Evolutionary conservation across 2,797 vertebrate species (phyloP).

Genomic region (Rhincodon typus): DNA sequence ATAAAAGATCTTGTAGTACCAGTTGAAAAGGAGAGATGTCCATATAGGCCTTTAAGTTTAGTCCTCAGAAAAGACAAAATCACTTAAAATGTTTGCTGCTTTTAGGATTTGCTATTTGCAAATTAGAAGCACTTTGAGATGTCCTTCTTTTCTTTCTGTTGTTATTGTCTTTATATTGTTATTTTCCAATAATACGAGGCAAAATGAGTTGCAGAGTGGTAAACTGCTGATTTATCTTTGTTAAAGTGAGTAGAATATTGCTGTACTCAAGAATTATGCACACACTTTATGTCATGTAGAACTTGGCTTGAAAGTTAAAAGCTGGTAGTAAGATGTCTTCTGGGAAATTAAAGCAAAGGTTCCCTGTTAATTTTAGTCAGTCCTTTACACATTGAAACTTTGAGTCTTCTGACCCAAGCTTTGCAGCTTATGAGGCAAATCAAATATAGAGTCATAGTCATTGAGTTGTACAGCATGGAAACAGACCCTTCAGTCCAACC

Average conservation of each 20-base stretch:
- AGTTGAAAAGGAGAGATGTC: background rate
- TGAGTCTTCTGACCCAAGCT: background rate
- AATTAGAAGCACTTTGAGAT: background rate
- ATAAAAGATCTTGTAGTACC: background rate
- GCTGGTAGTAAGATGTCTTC: background rate
- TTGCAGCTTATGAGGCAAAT: background rate
- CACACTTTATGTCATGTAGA: background rate
- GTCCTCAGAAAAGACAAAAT: background rate
- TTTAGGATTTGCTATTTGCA: background rate
- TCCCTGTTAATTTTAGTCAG: constrained; percentile 12
- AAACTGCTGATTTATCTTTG: background rate
- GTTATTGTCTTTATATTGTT: background rate
- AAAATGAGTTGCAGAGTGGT: background rate
- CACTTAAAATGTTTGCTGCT: background rate
- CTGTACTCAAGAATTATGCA: background rate
- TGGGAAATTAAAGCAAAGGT: constrained; percentile 16
- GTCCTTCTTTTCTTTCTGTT: background rate
- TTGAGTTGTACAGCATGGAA: too few relatives aligned
- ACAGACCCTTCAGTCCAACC: too few relatives aligned
- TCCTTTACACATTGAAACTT: background rate
- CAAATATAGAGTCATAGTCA: too few relatives aligned
- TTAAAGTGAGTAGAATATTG: background rate
- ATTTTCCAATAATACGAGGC: background rate
- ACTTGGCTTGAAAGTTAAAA: background rate
- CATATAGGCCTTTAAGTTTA: too few relatives aligned